Evolutionary conservation across 30 jellyfish, hydroid and myxozoan species (phyloP), one percentile per base, ranked within the genome.

Genomic region (Pelagia noctiluca): DNA sequence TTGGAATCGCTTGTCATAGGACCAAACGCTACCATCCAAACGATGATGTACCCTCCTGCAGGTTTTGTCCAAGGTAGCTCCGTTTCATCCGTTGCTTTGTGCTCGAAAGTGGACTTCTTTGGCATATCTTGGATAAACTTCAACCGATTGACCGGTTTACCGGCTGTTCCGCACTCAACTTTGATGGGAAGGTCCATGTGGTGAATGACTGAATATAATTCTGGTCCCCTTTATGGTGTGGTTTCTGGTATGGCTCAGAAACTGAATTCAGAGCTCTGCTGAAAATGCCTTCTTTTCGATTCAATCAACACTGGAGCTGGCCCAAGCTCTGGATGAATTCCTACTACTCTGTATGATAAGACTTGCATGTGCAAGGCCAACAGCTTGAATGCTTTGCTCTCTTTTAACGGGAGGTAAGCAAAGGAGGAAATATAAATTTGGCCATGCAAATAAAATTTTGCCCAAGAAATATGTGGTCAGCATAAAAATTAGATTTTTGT

Each of bases 121-220:
- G 0, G 1, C 1, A 76, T 26, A 57, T 50, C 76, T 57, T 31
- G 22, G 63, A 48, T 2, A 54, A 76, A 76, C 29, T 49, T 76
- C 53, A 76, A n/a, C 10, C 76, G 65, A 54, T 76, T 53, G 13
- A 47, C 57, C 19, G 18, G 37, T 1, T 31, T 25, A n/a, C 76
- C 76, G 7, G 65, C 87, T 24, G 47, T 54, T 24, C 87, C 87
- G 29, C 87, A 76, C 29, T 76, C 77, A 4, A 76, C 46, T 28
- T 30, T 54, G 35, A 76, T 77, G 21, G 76, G 77, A 7, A 50
- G 46, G 57, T 76, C 87, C 25, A 77, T 52, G 47, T 74, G 87
- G 42, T 76, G 53, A 21, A 76, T 76, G 77, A 76, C 33, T 70
- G 83, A 26, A 70, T 35, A 28, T 70, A 70, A 28, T 76, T 76